Evolutionary conservation across 2,797 vertebrate species (phyloP).

Genomic region (Macroramphosus scolopax): DNA sequence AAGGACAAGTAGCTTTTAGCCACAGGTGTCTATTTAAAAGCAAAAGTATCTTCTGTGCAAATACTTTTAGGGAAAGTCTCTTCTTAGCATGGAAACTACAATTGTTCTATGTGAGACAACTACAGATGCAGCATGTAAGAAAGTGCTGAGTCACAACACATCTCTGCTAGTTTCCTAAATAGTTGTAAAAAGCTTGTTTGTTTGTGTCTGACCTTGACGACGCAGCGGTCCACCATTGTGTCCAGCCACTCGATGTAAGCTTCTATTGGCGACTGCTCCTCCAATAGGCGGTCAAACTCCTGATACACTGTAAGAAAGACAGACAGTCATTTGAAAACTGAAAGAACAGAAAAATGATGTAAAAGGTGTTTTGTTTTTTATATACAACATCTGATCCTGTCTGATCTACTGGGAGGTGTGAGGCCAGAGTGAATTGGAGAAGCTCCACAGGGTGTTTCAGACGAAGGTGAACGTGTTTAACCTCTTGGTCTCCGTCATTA

Average conservation of each 20-base stretch:
- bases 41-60: constrained; percentile 18
- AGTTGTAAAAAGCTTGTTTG: not conserved
- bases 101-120: not conserved
- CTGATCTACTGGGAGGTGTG: constrained; percentile 27
- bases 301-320: constrained; percentile 89
- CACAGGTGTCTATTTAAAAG: constrained; percentile 46
- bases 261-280: constrained; percentile 97
- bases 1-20: constrained; percentile 44
- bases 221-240: constrained; percentile 98
- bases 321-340: too few relatives aligned
- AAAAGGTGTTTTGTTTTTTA: too few relatives aligned
- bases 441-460: constrained; percentile 66
- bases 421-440: constrained; percentile 57
- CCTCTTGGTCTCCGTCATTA: constrained; percentile 74
- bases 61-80: constrained; percentile 17
- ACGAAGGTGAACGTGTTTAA: constrained; percentile 75
- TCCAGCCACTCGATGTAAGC: constrained; percentile 98
- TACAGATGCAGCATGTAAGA: not conserved
- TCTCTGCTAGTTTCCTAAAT: too few relatives aligned
- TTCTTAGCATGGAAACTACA: too few relatives aligned
- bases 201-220: constrained; percentile 89
- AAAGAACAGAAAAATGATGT: too few relatives aligned
- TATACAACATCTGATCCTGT: constrained; percentile 64
- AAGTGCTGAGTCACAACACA: constrained; percentile 8
- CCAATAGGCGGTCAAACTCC: constrained; percentile 95